Percentiles rank a stretch among this genome's conserved stretches.
phyloP scores from a whole-genome alignment of 2,113 vertebrate genomes.

The Tachycineta bicolor region DNA sequence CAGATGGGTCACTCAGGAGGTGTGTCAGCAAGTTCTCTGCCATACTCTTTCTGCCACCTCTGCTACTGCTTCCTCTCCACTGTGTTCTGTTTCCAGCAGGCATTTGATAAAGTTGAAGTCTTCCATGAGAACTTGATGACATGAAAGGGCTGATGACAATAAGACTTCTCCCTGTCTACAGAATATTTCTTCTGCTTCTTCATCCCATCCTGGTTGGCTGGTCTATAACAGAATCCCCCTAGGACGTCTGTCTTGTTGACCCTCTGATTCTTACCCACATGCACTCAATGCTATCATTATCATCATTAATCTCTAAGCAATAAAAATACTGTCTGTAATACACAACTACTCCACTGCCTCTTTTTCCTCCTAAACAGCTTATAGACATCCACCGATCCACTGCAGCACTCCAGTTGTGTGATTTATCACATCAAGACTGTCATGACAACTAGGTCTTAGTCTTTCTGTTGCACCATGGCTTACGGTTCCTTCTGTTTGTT shows the following conservation, averaged over 20 bases:
- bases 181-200: background rate
- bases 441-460: background rate
- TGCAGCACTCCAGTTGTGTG: background rate
- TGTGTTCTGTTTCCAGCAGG: background rate
- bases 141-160: no score
- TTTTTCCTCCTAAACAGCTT: background rate
- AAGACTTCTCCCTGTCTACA: background rate
- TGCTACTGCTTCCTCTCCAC: background rate
- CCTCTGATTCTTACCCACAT: background rate
- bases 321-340: background rate
- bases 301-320: background rate
- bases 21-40: background rate
- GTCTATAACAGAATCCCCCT: background rate
- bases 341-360: background rate
- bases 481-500: background rate
- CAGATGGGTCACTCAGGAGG: rapidly evolving
- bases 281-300: background rate
- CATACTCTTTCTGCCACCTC: background rate
- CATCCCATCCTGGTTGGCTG: background rate
- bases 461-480: background rate
- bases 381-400: background rate
- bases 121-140: background rate
- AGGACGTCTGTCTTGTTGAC: background rate
- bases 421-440: background rate
- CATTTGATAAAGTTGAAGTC: background rate